These are phyloP conservation scores for Poicephalus gulielmi DNA, from an alignment of 2,113 vertebrate genomes.

Conservation along the genomic window DNA sequence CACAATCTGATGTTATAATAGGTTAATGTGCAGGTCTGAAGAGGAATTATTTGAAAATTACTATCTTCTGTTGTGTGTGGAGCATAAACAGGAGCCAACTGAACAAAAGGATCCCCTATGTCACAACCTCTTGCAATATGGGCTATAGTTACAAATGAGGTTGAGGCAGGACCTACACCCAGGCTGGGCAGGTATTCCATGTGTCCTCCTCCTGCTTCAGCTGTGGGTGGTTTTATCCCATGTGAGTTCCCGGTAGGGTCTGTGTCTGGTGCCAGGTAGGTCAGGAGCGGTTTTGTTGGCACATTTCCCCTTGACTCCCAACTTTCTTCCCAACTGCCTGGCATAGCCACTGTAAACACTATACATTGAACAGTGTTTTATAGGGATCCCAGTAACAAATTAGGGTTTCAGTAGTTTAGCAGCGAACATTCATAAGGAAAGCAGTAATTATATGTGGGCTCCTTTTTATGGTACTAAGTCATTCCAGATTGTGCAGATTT, in stretches of 20 bases:
- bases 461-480: not conserved
- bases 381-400: not conserved
- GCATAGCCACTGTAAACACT: not conserved
- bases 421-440: not conserved
- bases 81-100: not conserved
- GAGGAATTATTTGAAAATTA: not conserved
- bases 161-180: not conserved
- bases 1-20: not conserved
- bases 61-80: not conserved
- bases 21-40: not conserved
- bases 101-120: not conserved
- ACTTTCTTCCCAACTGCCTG: not conserved
- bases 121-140: not conserved
- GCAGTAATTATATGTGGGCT: not conserved
- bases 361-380: not conserved
- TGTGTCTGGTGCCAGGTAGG: not conserved
- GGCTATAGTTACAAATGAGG: not conserved
- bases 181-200: not conserved
- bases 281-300: not conserved
- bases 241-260: not conserved
- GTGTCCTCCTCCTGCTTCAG: not conserved
- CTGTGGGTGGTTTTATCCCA: not conserved
- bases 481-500: not conserved
- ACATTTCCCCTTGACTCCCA: not conserved
- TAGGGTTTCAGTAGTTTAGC: not conserved